A percentile compares a stretch with the other conserved stretches of the same genome.
Evolutionary conservation across 1,140 invertebrate species (phyloP).

Genomic region (Camponotus vicinus): DNA sequence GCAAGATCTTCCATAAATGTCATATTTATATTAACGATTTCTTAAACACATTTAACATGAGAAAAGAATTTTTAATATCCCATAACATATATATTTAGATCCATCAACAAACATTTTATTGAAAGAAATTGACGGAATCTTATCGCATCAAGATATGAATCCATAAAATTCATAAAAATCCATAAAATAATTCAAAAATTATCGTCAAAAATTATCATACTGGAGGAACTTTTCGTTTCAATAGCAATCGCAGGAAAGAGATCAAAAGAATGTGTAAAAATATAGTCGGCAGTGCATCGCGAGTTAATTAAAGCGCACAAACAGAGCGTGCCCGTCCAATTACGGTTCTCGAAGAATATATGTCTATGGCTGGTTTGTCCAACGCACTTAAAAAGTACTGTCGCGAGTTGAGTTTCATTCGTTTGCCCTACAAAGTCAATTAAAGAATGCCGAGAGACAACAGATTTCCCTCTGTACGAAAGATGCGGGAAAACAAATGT

Average conservation of each 20-base stretch:
- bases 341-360: conserved; percentile 75
- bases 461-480: conserved; percentile 16
- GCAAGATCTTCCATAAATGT: background rate
- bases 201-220: background rate
- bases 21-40: background rate
- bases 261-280: conserved; percentile 54
- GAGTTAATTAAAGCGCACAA: conserved; percentile 83
- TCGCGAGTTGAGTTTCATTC: conserved; percentile 49
- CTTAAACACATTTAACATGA: background rate
- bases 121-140: background rate
- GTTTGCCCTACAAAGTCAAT: conserved; percentile 50
- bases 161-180: no score
- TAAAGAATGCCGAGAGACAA: conserved; percentile 16
- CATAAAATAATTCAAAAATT: background rate
- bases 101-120: background rate
- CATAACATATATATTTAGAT: background rate
- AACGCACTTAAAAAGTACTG: conserved; percentile 1
- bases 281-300: conserved; percentile 35
- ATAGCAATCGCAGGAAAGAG: conserved; percentile 59
- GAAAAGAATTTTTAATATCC: background rate
- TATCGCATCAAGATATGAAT: background rate
- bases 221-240: conserved; percentile 70
- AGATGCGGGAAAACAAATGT: background rate
- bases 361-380: conserved; percentile 68
- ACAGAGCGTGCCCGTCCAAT: conserved; percentile 83